Conservation (phyloP, 2,888 invertebrate species). For the Parnassius glacialis region DNA sequence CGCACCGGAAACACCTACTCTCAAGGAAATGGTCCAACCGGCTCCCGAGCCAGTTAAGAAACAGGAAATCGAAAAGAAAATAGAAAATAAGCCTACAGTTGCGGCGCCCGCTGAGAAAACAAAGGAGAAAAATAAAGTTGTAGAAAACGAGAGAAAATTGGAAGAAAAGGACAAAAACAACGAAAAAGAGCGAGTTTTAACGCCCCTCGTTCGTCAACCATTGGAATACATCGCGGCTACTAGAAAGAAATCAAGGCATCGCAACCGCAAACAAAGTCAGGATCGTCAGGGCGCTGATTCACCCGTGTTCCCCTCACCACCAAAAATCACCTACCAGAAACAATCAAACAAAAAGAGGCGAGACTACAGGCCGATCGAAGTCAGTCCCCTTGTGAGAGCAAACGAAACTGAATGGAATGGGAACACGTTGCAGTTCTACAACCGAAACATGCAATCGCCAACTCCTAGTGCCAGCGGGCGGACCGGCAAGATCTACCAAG, state of each 20-base stretch:
- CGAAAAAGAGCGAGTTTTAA: conserved; percentile 78
- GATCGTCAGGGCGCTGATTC: conserved; percentile 84
- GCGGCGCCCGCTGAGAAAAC: conserved; percentile 52
- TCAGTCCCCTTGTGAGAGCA: conserved; percentile 70
- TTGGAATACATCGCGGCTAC: conserved; percentile 88
- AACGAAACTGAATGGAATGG: conserved; percentile 84
- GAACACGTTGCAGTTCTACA: conserved; percentile 83
- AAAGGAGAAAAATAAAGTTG: conserved; percentile 39
- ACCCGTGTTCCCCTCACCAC: conserved; percentile 84
- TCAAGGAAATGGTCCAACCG: conserved; percentile 72
- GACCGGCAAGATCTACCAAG: conserved; percentile 72
- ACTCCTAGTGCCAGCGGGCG: conserved; percentile 79
- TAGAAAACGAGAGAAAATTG: conserved; percentile 42
- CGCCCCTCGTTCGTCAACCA: conserved; percentile 86
- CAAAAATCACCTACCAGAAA: conserved; percentile 82
- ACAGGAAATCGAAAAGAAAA: conserved; percentile 53
- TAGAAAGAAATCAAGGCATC: conserved; percentile 85
- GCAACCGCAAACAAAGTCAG: conserved; percentile 83
- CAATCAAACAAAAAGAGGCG: conserved; percentile 80
- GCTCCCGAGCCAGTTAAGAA: conserved; percentile 40
- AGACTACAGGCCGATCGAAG: conserved; percentile 80
- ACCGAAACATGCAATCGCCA: conserved; percentile 81
- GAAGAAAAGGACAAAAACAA: conserved; percentile 50
- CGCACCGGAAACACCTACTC: conserved; percentile 74
- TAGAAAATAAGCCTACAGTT: conserved; percentile 60